A percentile compares a stretch with the other conserved stretches of the same genome.
Conservation (phyloP, 2,113 vertebrate genomes). For the Colaptes auratus region DNA sequence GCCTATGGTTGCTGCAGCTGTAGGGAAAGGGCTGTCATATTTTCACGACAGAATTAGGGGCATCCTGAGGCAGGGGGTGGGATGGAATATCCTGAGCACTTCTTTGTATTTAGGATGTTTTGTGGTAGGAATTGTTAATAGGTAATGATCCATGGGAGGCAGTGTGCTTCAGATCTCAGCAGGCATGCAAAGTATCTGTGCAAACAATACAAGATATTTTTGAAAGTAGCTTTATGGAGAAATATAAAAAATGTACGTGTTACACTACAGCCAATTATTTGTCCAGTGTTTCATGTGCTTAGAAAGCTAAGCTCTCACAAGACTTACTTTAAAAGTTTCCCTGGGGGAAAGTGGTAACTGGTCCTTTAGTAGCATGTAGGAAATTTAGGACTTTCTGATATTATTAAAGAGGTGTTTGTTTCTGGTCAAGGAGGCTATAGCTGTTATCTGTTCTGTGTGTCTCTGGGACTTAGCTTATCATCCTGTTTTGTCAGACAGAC, state of each 20-base stretch:
- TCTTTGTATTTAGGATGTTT: not conserved
- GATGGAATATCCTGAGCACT: not conserved
- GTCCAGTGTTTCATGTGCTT: not conserved
- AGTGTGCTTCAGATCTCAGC: not conserved
- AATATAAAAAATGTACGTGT: not conserved
- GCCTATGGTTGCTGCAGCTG: not conserved
- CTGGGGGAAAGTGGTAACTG: not conserved
- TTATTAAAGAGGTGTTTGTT: not conserved
- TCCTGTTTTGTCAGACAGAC: not conserved
- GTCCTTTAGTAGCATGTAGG: not conserved
- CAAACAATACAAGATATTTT: not conserved
- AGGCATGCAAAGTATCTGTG: not conserved
- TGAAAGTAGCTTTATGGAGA: not conserved
- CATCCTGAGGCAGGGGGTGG: not conserved
- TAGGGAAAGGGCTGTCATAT: not conserved
- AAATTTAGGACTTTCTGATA: not conserved
- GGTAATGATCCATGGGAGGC: fast-evolving
- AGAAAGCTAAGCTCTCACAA: not conserved
- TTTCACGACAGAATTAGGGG: not conserved
- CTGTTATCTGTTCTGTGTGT: not conserved
- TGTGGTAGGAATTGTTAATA: not conserved
- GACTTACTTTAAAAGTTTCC: not conserved
- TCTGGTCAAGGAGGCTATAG: not conserved
- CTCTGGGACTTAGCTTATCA: not conserved
- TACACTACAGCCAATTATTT: not conserved